Evolutionary conservation across 2,888 invertebrate genomes (phyloP).

Genomic region (Cephus sareptanus): DNA sequence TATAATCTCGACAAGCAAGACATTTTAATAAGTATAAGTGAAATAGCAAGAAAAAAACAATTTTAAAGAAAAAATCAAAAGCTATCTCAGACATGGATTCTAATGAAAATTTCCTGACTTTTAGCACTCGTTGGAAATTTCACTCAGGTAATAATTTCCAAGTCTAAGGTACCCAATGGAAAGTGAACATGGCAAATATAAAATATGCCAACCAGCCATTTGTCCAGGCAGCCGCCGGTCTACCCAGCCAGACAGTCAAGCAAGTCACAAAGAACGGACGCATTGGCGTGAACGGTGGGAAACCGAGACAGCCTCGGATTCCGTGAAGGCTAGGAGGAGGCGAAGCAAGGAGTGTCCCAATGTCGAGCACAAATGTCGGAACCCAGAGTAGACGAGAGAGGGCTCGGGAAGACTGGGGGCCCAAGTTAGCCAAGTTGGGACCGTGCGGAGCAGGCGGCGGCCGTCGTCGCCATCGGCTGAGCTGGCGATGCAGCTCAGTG

Average conservation of each 20-base stretch:
- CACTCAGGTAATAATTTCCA: too few species aligned
- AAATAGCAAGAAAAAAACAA: too few species aligned
- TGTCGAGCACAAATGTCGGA: not conserved
- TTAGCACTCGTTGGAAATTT: too few species aligned
- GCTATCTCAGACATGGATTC: too few species aligned
- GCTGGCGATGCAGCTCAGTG: constrained; percentile 22
- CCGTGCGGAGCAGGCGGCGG: not conserved
- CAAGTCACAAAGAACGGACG: not conserved
- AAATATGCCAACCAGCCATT: not conserved
- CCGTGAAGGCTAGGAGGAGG: constrained; percentile 19
- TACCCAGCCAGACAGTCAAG: not conserved
- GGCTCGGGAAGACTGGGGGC: constrained; percentile 15
- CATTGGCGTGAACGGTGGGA: constrained; percentile 1
- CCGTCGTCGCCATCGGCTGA: not conserved
- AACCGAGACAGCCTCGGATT: not conserved
- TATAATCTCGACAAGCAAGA: not conserved
- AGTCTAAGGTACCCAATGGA: not conserved
- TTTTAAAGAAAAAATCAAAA: too few species aligned
- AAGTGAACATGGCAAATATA: not conserved
- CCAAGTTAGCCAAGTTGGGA: constrained; percentile 2
- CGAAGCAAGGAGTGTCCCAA: constrained; percentile 3
- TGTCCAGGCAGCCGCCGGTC: not conserved
- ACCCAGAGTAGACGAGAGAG: not conserved
- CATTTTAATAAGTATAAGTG: not conserved
- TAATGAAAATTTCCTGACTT: not conserved